phyloP scores from a whole-genome alignment of 2,113 vertebrate species.

The Actenoides lindsayi region DNA sequence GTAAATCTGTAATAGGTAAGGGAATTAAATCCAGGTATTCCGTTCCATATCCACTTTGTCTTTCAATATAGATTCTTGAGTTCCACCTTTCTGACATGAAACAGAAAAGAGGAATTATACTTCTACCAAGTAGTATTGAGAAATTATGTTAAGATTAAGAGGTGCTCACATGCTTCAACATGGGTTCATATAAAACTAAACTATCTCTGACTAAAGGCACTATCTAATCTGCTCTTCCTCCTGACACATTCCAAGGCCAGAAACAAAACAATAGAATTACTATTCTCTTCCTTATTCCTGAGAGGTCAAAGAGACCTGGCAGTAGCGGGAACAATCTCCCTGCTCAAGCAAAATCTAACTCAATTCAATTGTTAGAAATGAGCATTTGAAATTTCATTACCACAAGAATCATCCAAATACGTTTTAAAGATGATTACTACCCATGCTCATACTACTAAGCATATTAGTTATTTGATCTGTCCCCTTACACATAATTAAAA shows the following conservation, averaged over 20 bases:
- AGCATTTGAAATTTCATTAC: background rate
- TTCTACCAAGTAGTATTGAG: background rate
- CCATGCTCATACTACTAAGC: background rate
- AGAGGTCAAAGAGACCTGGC: background rate
- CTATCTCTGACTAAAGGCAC: background rate
- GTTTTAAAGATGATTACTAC: background rate
- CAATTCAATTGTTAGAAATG: background rate
- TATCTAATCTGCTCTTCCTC: background rate
- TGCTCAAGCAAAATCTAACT: background rate
- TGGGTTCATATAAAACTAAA: background rate
- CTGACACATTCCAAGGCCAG: background rate
- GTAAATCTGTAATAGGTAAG: background rate
- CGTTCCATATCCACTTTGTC: background rate
- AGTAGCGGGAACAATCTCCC: background rate
- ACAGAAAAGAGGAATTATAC: background rate
- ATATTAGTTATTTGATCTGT: slow-evolving; percentile 19
- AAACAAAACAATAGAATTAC: background rate
- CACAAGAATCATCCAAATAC: background rate
- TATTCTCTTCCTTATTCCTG: background rate
- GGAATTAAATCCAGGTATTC: background rate
- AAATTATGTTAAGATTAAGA: background rate
- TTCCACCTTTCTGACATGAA: background rate
- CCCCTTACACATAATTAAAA: slow-evolving; percentile 24
- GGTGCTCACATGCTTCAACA: background rate
- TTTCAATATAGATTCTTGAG: background rate